Percentiles rank a stretch among this genome's conserved stretches.
Conservation (phyloP, 1,140 invertebrate genomes). For the Lutraria rhynchaena region DNA sequence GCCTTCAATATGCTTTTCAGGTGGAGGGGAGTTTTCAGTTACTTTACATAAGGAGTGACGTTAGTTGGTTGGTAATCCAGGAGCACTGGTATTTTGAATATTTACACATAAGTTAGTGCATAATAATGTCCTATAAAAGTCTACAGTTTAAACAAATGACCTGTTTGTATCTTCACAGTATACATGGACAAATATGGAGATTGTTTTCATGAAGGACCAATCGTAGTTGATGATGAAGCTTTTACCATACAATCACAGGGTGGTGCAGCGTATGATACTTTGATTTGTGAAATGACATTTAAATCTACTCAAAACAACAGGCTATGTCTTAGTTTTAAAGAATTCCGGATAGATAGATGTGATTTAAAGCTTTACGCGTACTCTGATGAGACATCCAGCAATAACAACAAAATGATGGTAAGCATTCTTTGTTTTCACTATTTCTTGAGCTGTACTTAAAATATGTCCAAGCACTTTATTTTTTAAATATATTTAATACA, state of each 20-base stretch:
- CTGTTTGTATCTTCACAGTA: conserved; percentile 29
- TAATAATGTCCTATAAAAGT: too few species aligned
- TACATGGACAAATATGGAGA: conserved; percentile 56
- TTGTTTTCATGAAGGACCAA: conserved; percentile 31
- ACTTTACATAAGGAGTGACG: too few species aligned
- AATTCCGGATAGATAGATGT: conserved; percentile 7
- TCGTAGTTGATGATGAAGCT: conserved; percentile 30
- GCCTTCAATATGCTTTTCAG: too few species aligned
- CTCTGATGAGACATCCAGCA: conserved; percentile 1
- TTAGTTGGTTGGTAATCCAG: too few species aligned
- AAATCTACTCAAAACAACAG: conserved; percentile 25
- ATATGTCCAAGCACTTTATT: too few species aligned
- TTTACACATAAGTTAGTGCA: too few species aligned
- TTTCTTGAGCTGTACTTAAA: too few species aligned
- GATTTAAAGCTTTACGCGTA: conserved; percentile 25
- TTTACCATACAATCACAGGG: conserved; percentile 36
- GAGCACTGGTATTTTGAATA: too few species aligned
- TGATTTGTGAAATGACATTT: conserved; percentile 47
- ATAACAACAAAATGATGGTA: conserved; percentile 5
- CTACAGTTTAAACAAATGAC: too few species aligned
- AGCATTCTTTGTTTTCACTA: too few species aligned
- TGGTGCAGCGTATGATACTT: conserved; percentile 34
- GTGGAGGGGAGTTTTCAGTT: too few species aligned
- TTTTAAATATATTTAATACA: too few species aligned
- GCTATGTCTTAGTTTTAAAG: conserved; percentile 47